phyloP scores from a whole-genome alignment of 1,140 invertebrate species.

The Drosophila baimaii region DNA sequence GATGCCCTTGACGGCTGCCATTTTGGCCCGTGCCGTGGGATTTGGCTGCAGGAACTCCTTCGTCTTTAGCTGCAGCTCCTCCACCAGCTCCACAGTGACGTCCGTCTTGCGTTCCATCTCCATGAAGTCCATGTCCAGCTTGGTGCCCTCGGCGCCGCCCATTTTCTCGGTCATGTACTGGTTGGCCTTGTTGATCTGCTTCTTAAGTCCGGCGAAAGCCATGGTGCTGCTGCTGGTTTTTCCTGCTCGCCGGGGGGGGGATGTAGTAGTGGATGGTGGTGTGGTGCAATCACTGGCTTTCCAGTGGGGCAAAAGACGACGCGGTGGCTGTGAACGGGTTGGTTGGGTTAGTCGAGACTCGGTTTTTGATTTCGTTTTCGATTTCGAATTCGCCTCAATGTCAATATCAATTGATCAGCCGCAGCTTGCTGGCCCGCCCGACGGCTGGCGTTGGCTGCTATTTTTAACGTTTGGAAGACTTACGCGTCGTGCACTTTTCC shows the following conservation, averaged over 20 bases:
- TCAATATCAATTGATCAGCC: conserved; percentile 47
- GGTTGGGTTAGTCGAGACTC: conserved; percentile 68
- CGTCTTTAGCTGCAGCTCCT: conserved; percentile 97
- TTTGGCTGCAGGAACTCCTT: conserved; percentile 99
- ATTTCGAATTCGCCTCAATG: conserved; percentile 40
- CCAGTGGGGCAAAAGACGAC: conserved; percentile 52
- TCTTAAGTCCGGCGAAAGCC: conserved; percentile 98
- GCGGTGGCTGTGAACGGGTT: conserved; percentile 80
- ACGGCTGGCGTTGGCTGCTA: conserved; percentile 45
- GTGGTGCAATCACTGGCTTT: conserved; percentile 21
- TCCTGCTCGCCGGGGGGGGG: conserved; percentile 16
- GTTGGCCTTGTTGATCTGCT: conserved; percentile 99
- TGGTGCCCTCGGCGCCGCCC: conserved; percentile 99
- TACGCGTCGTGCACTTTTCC: conserved; percentile 72
- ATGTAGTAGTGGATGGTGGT: conserved; percentile 6
- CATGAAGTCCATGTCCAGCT: conserved; percentile 98
- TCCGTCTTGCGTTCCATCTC: conserved; percentile 99
- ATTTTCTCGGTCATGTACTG: conserved; percentile 99
- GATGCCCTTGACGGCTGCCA: conserved; percentile 96
- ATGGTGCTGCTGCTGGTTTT: conserved; percentile 85
- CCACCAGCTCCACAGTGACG: conserved; percentile 96
- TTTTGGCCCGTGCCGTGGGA: conserved; percentile 96
- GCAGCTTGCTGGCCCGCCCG: neutral
- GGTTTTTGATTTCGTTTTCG: conserved; percentile 29
- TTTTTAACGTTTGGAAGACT: conserved; percentile 79